A percentile compares a stretch with the other conserved stretches of the same genome.
Conservation (phyloP, 2,797 vertebrate genomes). For the Coendou prehensilis region DNA sequence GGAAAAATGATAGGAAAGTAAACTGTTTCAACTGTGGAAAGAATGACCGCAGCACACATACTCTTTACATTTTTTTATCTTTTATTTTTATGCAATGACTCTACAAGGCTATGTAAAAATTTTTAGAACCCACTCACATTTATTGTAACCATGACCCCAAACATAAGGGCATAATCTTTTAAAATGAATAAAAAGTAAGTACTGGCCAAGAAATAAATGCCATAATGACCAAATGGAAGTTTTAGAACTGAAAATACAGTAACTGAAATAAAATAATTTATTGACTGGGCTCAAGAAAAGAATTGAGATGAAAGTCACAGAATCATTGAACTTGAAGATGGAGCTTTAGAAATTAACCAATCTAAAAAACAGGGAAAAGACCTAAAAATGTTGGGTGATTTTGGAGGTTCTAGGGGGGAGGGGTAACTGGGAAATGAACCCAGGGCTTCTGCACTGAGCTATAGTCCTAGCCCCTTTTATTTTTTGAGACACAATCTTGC, state of each 20-base stretch:
- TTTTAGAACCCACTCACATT: not conserved
- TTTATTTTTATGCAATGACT: not conserved
- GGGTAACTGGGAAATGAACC: not conserved
- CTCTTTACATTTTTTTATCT: not conserved
- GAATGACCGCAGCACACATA: not conserved
- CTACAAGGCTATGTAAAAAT: conserved; percentile 5
- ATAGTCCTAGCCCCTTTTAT: not conserved
- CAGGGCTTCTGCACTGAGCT: not conserved
- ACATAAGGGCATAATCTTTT: not conserved
- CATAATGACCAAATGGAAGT: not conserved
- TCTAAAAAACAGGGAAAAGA: not conserved
- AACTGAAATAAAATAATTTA: conserved; percentile 43
- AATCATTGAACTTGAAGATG: not conserved
- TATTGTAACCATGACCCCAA: not conserved
- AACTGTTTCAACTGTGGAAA: not conserved
- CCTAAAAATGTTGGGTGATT: not conserved
- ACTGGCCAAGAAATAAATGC: not conserved
- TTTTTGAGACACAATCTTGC: not conserved
- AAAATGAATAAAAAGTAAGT: not conserved
- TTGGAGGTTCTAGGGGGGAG: not conserved
- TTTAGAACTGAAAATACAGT: conserved; percentile 37
- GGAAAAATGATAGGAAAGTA: not conserved
- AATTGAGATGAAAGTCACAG: not conserved
- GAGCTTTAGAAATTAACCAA: not conserved
- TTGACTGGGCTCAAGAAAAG: not conserved